Evolutionary conservation across 1,140 invertebrate genomes (phyloP).

Genomic region (Venustaconcha ellipsiformis): DNA sequence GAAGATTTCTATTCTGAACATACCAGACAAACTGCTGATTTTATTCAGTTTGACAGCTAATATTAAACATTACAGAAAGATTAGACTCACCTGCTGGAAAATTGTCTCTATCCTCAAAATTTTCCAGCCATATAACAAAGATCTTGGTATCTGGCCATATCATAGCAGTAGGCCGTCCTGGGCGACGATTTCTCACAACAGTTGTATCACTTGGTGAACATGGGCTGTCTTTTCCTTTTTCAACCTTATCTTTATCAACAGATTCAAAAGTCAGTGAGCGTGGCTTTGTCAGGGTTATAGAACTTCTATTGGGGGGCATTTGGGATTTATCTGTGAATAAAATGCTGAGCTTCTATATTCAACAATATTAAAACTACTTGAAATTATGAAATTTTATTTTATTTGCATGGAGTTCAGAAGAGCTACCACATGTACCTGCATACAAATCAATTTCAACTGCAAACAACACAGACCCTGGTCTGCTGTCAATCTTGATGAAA

Average conservation of each 20-base stretch:
- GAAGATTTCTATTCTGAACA: too few relatives aligned
- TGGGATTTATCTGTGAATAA: constrained; percentile 47
- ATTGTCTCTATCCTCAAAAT: constrained; percentile 89
- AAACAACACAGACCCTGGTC: too few relatives aligned
- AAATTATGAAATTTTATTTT: too few relatives aligned
- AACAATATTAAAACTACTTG: too few relatives aligned
- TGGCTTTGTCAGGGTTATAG: constrained; percentile 48
- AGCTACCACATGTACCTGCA: too few relatives aligned
- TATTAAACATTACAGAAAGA: too few relatives aligned
- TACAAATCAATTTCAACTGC: too few relatives aligned
- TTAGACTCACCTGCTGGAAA: constrained; percentile 83
- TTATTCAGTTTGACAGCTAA: too few relatives aligned
- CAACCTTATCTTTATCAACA: constrained; percentile 30
- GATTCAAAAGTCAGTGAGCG: constrained; percentile 58
- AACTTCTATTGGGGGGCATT: constrained; percentile 24
- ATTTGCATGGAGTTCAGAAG: too few relatives aligned
- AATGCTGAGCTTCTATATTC: not conserved
- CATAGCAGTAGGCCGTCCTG: constrained; percentile 50
- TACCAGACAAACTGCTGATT: too few relatives aligned
- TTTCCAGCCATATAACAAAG: constrained; percentile 95
- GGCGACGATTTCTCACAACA: constrained; percentile 22
- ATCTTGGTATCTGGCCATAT: constrained; percentile 78
- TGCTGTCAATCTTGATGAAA: too few relatives aligned
- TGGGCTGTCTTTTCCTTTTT: constrained; percentile 42
- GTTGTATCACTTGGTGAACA: constrained; percentile 47